phyloP scores from a whole-genome alignment of 2,888 invertebrate genomes.

The Drosophila eohydei region DNA sequence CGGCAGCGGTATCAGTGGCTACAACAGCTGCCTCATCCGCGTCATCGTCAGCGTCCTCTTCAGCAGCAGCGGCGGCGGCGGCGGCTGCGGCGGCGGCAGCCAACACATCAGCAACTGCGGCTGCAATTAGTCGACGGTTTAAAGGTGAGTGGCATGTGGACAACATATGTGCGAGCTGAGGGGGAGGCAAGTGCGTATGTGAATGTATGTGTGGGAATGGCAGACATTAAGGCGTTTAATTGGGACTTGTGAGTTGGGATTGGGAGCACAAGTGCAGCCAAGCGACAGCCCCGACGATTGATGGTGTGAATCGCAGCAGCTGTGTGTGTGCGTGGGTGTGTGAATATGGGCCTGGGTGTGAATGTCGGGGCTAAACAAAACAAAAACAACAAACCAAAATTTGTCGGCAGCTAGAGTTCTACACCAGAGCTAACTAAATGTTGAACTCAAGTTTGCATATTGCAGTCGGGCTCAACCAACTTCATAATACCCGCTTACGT shows the following conservation, averaged over 20 bases:
- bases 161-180: slow-evolving; percentile 4
- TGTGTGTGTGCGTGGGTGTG: slow-evolving; percentile 32
- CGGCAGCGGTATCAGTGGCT: slow-evolving; percentile 62
- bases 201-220: slow-evolving; percentile 10
- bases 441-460: too few relatives aligned
- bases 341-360: background rate
- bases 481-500: too few relatives aligned
- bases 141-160: slow-evolving; percentile 62
- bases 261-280: slow-evolving; percentile 57
- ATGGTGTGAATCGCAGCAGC: slow-evolving; percentile 71
- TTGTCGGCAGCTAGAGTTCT: background rate
- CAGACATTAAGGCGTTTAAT: slow-evolving; percentile 56
- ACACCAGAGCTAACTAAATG: too few relatives aligned
- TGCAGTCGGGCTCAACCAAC: too few relatives aligned
- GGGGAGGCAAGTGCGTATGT: background rate
- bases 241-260: slow-evolving; percentile 25
- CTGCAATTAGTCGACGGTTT: slow-evolving; percentile 77
- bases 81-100: slow-evolving; percentile 44
- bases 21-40: slow-evolving; percentile 68
- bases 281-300: slow-evolving; percentile 57
- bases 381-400: slow-evolving; percentile 8
- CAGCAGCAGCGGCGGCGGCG: slow-evolving; percentile 60
- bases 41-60: slow-evolving; percentile 55
- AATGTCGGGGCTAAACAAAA: slow-evolving; percentile 14
- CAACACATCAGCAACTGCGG: slow-evolving; percentile 59